Conservation (phyloP, 2,888 invertebrate species). For the Callyntrura sp. region DNA sequence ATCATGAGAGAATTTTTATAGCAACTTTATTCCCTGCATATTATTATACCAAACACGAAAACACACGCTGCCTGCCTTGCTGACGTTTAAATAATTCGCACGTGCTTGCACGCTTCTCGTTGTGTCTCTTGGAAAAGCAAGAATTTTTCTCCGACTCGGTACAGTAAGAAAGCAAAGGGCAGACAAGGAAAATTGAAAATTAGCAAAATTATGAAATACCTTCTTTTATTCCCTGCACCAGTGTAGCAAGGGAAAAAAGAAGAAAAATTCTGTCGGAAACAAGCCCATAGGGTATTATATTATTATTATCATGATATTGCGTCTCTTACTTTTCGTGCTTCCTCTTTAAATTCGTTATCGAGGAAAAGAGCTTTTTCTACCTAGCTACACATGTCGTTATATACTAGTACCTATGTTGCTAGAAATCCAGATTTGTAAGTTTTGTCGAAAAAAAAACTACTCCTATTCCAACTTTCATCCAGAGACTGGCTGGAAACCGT, state of each 20-base stretch:
- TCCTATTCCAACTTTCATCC: background rate
- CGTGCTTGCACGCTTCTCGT: conserved; percentile 44
- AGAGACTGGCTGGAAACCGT: background rate
- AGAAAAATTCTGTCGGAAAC: background rate
- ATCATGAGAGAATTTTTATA: conserved; percentile 68
- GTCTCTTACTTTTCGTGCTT: background rate
- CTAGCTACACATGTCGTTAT: background rate
- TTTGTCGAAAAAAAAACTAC: too few species aligned
- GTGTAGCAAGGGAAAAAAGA: background rate
- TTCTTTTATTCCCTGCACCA: background rate
- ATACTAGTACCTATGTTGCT: background rate
- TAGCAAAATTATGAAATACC: conserved; percentile 72
- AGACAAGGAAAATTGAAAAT: conserved; percentile 58
- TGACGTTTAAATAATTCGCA: conserved; percentile 58
- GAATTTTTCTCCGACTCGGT: conserved; percentile 31
- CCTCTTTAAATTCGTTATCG: background rate
- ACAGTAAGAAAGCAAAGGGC: background rate
- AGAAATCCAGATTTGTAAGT: background rate
- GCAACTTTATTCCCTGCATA: conserved; percentile 39
- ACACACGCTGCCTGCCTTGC: background rate
- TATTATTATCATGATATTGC: conserved; percentile 19
- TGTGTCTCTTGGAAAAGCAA: conserved; percentile 15
- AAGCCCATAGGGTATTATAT: conserved; percentile 21
- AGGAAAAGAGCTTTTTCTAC: background rate
- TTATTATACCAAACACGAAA: conserved; percentile 4